Conservation (phyloP, 2,888 invertebrate genomes). For the Tinea semifulvella region DNA sequence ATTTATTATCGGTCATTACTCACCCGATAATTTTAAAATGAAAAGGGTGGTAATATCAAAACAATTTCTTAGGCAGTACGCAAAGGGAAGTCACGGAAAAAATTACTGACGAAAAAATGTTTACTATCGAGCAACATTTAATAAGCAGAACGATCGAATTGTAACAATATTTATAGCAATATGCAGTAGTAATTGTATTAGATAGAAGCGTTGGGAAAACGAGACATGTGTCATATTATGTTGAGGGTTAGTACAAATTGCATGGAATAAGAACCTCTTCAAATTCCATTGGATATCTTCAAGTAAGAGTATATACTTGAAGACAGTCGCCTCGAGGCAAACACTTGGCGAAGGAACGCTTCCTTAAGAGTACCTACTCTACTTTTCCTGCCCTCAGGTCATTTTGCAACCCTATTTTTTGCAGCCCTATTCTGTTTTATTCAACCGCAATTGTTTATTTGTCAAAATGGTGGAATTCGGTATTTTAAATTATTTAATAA, state of each 20-base stretch:
- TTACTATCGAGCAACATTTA: not conserved
- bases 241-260: conserved; percentile 9
- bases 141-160: not conserved
- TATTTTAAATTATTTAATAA: too few relatives aligned
- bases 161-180: too few relatives aligned
- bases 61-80: too few relatives aligned
- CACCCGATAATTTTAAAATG: too few relatives aligned
- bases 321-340: conserved; percentile 7
- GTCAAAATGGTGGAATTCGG: too few relatives aligned
- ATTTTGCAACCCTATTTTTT: not conserved
- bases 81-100: too few relatives aligned
- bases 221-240: conserved; percentile 3
- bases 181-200: too few relatives aligned
- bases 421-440: too few relatives aligned
- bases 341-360: not conserved
- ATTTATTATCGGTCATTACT: too few relatives aligned
- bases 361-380: not conserved
- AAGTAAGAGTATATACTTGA: not conserved
- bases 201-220: conserved; percentile 4
- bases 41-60: too few relatives aligned
- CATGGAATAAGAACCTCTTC: conserved; percentile 9
- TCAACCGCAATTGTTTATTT: too few relatives aligned
- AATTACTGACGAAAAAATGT: too few relatives aligned
- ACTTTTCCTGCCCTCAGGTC: conserved; percentile 1
- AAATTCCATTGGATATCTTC: conserved; percentile 2